Base-by-base conservation (phyloP, 2,113 vertebrate genomes). In the Chaetodon trifascialis region DNA sequence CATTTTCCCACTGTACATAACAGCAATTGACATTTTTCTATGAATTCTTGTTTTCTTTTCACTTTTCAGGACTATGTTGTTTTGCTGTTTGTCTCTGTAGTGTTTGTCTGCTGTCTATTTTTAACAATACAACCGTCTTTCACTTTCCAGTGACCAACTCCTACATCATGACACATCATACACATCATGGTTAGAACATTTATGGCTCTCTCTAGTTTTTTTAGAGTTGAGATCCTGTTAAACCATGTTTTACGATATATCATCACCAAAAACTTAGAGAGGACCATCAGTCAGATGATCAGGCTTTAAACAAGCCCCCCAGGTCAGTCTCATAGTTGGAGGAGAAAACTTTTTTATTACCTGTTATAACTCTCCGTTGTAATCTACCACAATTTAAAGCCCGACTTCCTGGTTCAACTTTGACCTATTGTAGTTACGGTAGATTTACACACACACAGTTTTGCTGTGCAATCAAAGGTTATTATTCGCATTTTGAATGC, bases 301-400 rank as follows among this genome's bases (percentile, higher is more conserved):
- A 44, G 64, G 62, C 67, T 63, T 16, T n/a, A 23, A 59, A 67
- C 54, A 59, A 17, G 34, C 16, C 51, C 54, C 21, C 3, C 47
- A 17, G 56, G 47, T 19, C 23, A 17, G 23, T 70, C 16, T 40
- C 11, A 10, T 21, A 36, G 8, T 4, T 73, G 1, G 19, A 65
- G 15, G 58, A 17, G 25, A 34, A 44, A 54, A 46, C 30, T 30
- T 30, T 30, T 30, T 46, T 12, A 66, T 49, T 12, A 72, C 19
- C 25, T 30, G 30, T 30, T 30, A 8, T 25, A 9, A 59, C 15
- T 40, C 9, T 19, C 36, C 58, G 21, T 15, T 79, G 21, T n/a
- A 59, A 78, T 25, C 73, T 44, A 9, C 42, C 62, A 60, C 66
- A 70, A 17, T 78, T 74, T 34, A 46, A 83, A 55, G 66, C 62